These are phyloP conservation scores for Sardina pilchardus DNA, from an alignment of 2,113 vertebrate species.

Conservation along the genomic window DNA sequence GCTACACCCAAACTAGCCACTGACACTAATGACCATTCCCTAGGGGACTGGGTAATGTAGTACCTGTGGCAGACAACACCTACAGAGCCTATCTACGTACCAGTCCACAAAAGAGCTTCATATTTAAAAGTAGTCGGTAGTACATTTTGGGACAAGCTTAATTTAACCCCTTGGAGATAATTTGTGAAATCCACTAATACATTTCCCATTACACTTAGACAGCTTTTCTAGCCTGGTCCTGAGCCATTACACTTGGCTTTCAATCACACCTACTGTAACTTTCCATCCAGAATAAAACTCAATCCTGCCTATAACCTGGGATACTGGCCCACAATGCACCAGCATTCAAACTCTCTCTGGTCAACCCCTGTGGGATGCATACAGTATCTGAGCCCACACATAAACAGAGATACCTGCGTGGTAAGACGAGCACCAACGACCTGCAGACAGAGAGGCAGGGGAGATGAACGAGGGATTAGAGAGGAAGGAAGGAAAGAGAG, in stretches of 20 bases:
- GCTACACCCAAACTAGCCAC: background rate
- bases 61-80: background rate
- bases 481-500: conserved; percentile 35
- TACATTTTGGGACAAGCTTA: background rate
- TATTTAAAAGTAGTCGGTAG: background rate
- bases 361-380: background rate
- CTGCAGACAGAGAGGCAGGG: conserved; percentile 59
- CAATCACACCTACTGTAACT: background rate
- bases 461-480: conserved; percentile 36
- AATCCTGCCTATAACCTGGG: background rate
- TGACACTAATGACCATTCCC: background rate
- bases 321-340: background rate
- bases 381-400: background rate
- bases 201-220: background rate
- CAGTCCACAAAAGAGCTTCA: background rate
- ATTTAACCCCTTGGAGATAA: background rate
- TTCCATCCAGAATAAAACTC: background rate
- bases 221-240: background rate
- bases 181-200: background rate
- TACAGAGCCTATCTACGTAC: background rate
- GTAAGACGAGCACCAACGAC: conserved; percentile 73
- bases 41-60: background rate
- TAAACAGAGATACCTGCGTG: conserved; percentile 68
- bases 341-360: background rate
- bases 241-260: background rate